Conservation (phyloP, 2,797 vertebrate genomes). For the Acipenser oxyrinchus region DNA sequence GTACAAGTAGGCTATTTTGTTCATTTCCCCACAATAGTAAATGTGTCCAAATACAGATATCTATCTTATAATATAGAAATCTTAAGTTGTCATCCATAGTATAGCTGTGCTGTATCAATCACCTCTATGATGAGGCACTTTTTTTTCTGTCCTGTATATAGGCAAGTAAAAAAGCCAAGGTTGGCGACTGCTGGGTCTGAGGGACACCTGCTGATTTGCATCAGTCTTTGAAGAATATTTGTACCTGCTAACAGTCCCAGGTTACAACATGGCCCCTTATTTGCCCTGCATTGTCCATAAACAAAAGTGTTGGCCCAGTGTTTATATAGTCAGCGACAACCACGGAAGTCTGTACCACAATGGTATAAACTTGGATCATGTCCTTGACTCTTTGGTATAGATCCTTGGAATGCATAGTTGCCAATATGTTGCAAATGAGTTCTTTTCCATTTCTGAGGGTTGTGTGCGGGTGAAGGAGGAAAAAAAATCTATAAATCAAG, state of each 20-base stretch:
- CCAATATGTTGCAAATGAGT: constrained; percentile 43
- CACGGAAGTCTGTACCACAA: not conserved
- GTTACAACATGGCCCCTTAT: constrained; percentile 23
- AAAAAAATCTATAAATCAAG: not conserved
- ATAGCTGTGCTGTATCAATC: constrained; percentile 26
- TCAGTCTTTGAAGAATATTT: not conserved
- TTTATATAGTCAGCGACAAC: constrained; percentile 36
- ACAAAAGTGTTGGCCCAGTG: constrained; percentile 31
- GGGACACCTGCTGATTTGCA: not conserved
- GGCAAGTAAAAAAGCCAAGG: constrained; percentile 15
- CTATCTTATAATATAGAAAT: constrained; percentile 23
- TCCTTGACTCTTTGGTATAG: constrained; percentile 85
- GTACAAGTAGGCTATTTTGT: constrained; percentile 62
- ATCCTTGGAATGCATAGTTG: constrained; percentile 86
- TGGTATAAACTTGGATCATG: constrained; percentile 27
- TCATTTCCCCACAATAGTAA: constrained; percentile 58
- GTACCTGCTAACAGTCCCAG: not conserved
- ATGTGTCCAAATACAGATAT: constrained; percentile 43
- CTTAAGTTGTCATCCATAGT: constrained; percentile 16
- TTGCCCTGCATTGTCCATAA: constrained; percentile 38
- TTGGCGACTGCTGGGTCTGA: constrained; percentile 25
- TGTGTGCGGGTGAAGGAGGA: constrained; percentile 25
- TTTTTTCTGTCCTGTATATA: constrained; percentile 18
- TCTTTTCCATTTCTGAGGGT: constrained; percentile 40
- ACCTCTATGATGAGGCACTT: constrained; percentile 38